Evolutionary conservation across 2,797 vertebrate genomes (phyloP), one percentile per base, ranked within the genome.

Genomic region (Girardinus metallicus): DNA sequence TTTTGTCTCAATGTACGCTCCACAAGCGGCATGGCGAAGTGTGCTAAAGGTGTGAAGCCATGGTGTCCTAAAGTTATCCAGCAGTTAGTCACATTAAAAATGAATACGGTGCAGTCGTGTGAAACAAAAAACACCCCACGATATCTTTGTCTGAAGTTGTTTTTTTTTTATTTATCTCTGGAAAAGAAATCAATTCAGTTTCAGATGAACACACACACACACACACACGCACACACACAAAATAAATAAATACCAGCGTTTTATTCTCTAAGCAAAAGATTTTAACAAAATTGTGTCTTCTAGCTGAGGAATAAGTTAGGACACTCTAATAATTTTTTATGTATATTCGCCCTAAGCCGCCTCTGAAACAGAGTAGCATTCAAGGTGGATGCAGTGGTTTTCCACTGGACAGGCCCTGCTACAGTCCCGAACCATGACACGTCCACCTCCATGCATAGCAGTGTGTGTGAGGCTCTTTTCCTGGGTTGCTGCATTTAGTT

Each of bases 21-120:
- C n/a, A 39, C 47, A 72, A 66, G 18, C 47, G n/a, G 18, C 34
- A 4, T 11, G 12, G 51, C 5, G 36, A 41, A 13, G 11, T 77
- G 31, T 73, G 64, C 76, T 29, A 39, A 51, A 60, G 7, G 41
- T 57, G 41, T 72, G 47, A 60, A 64, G 60, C 75, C 36, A 60
- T 18, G 39, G n/a, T 68, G 57, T 62, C 29, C 44, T 18, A 41
- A 36, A 81, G 36, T 5, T 43, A 60, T 53, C 10, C 57, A 71
- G 21, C 44, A 43, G 34, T 34, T 36, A 26, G 29, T 34, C 43
- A 9, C 44, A 4, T 16, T 46, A 26, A 57, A 29, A 26, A 57
- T 57, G 11, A 57, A 57, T 57, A 13, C 23, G 4, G 15, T 23
- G 4, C 21, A 49, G 18, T 34, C 31, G 9, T 21, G 15, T 62